Percentiles rank a stretch among this genome's conserved stretches.
Evolutionary conservation across 1,140 invertebrate genomes (phyloP).

Genomic region (Medauroidea extradentata): DNA sequence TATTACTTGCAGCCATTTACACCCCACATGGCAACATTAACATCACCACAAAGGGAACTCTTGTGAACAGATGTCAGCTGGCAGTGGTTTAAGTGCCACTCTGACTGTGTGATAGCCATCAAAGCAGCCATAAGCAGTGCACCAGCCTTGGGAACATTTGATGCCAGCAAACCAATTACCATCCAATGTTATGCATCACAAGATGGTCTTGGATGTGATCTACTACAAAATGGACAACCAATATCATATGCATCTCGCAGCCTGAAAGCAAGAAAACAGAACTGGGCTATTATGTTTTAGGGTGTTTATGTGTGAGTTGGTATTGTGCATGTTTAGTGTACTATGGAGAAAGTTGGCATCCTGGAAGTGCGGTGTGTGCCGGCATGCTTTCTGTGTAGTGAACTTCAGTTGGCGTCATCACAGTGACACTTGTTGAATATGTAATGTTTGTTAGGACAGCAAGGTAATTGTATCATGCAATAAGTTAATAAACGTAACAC

Average conservation of each 20-base stretch:
- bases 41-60: constrained; percentile 24
- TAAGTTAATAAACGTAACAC: too few relatives aligned
- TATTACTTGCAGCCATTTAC: constrained; percentile 38
- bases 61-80: constrained; percentile 22
- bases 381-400: too few relatives aligned
- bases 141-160: constrained; percentile 29
- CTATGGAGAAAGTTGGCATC: too few relatives aligned
- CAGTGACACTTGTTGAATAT: too few relatives aligned
- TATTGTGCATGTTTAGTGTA: too few relatives aligned
- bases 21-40: constrained; percentile 30
- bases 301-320: too few relatives aligned
- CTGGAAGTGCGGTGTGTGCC: too few relatives aligned
- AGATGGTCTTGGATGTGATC: constrained; percentile 31
- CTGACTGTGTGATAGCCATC: constrained; percentile 25
- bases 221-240: constrained; percentile 31
- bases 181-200: constrained; percentile 34
- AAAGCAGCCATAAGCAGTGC: constrained; percentile 24
- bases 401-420: too few relatives aligned
- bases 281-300: too few relatives aligned
- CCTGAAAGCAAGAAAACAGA: constrained; percentile 17
- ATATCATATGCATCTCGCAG: constrained; percentile 37
- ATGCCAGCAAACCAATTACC: constrained; percentile 22
- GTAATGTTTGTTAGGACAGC: too few relatives aligned
- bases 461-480: too few relatives aligned
- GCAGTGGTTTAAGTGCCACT: constrained; percentile 25